Evolutionary conservation across 2,113 vertebrate genomes (phyloP).

Genomic region (Camelus dromedarius): DNA sequence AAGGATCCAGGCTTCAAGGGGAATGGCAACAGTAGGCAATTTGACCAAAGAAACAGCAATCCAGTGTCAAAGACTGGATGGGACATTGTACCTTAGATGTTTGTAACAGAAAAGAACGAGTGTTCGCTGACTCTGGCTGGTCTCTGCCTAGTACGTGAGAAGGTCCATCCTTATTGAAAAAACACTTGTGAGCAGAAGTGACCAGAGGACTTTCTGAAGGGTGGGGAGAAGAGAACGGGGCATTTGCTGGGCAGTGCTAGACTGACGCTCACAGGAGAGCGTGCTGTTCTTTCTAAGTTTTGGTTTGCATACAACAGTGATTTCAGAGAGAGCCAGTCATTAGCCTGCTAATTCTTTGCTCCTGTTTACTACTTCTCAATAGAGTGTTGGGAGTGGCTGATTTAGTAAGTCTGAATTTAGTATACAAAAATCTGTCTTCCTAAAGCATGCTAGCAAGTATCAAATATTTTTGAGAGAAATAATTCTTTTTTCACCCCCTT

Average conservation of each 20-base stretch:
- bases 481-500: background rate
- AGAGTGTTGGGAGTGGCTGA: background rate
- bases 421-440: background rate
- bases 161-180: background rate
- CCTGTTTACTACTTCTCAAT: background rate
- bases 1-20: background rate
- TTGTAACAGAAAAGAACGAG: background rate
- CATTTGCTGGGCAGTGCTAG: rapidly evolving
- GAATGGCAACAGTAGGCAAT: background rate
- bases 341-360: background rate
- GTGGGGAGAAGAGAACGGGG: background rate
- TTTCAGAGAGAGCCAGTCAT: background rate
- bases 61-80: background rate
- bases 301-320: background rate
- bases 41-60: background rate
- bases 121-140: background rate
- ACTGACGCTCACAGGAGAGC: background rate
- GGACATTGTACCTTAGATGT: background rate
- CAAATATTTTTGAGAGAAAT: background rate
- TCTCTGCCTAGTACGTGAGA: background rate
- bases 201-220: background rate
- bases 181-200: background rate
- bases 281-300: background rate
- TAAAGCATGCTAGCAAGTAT: background rate
- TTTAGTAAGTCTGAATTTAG: background rate